These are phyloP conservation scores for Cossypha polioptera DNA, from an alignment of 2,797 vertebrate species.

Conservation along the genomic window DNA sequence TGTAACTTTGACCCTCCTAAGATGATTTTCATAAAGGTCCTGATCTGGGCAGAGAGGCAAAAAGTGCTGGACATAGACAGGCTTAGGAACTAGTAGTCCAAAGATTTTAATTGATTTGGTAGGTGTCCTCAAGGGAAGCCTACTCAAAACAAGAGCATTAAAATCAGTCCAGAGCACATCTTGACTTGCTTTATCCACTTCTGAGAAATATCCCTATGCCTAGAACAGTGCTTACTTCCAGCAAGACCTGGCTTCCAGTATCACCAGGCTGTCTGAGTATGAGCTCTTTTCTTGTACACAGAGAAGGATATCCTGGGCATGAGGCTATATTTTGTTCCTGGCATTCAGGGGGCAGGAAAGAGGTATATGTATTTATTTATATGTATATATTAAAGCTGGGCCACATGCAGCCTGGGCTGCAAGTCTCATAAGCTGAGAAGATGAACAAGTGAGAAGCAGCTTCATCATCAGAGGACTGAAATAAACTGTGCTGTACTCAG, in stretches of 20 bases:
- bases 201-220: background rate
- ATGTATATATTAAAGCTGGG: background rate
- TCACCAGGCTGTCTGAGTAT: accelerated
- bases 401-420: background rate
- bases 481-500: background rate
- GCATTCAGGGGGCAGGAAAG: background rate
- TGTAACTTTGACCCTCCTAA: background rate
- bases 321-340: background rate
- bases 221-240: background rate
- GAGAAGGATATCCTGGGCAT: background rate
- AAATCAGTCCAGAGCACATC: background rate
- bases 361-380: background rate
- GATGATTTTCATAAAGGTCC: background rate
- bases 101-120: background rate
- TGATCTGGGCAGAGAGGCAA: background rate
- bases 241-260: background rate
- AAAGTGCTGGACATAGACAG: background rate
- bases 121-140: background rate
- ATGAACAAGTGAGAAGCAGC: background rate
- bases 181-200: background rate
- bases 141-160: background rate
- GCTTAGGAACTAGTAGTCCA: background rate
- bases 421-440: background rate
- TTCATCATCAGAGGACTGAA: background rate
- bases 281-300: background rate